Evolutionary conservation across 2,888 invertebrate species (phyloP).

Genomic region (Rotaria magnacalcarata): DNA sequence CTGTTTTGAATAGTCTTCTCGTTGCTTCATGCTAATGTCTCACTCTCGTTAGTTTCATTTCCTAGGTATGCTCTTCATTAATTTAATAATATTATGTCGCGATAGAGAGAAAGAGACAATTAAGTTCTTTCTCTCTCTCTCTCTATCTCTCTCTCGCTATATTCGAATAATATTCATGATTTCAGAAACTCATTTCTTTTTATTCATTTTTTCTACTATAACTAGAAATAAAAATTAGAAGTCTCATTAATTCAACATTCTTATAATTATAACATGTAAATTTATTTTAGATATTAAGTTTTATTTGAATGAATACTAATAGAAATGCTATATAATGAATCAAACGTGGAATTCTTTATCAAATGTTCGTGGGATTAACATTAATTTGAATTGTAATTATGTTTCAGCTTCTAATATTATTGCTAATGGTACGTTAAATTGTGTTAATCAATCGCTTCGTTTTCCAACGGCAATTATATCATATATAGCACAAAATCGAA

Average conservation of each 20-base stretch:
- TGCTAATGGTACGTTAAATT: background rate
- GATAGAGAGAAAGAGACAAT: background rate
- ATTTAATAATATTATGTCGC: background rate
- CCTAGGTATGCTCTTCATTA: background rate
- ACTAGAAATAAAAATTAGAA: background rate
- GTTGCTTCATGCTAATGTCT: background rate
- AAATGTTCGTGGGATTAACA: background rate
- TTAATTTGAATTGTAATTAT: background rate
- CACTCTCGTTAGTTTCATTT: background rate
- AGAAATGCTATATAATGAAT: background rate
- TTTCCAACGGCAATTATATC: background rate
- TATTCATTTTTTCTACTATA: too few species aligned
- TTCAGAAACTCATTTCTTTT: too few species aligned
- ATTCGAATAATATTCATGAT: too few species aligned
- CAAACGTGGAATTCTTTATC: background rate
- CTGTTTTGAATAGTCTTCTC: background rate
- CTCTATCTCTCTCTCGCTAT: too few species aligned
- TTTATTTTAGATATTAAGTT: too few species aligned
- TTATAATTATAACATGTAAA: too few species aligned
- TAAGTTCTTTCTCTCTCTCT: too few species aligned
- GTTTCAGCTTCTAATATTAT: background rate
- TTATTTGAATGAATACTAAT: too few species aligned
- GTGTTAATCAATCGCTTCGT: background rate
- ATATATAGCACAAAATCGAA: background rate
- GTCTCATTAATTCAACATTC: background rate